phyloP scores from a whole-genome alignment of 2,113 vertebrate species.

The Leuciscus idus region DNA sequence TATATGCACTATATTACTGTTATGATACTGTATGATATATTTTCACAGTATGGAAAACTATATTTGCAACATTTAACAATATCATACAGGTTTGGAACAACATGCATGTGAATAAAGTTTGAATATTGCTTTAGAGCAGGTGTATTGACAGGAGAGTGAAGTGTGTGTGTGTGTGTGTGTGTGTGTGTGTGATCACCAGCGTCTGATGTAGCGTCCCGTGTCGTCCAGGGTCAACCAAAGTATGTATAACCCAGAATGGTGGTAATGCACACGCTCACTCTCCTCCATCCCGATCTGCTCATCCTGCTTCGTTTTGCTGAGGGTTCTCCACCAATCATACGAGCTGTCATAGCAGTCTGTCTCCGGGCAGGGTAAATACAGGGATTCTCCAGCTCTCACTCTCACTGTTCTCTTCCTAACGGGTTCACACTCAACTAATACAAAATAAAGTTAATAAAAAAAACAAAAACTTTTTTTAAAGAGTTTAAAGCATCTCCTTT shows the following conservation, averaged over 20 bases:
- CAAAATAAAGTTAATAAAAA: not conserved
- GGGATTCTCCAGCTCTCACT: conserved; percentile 27
- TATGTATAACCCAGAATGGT: conserved; percentile 28
- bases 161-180: too few relatives aligned
- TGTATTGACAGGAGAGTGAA: too few relatives aligned
- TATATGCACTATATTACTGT: not conserved
- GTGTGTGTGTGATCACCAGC: conserved; percentile 16
- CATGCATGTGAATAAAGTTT: not conserved
- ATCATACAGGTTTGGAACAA: too few relatives aligned
- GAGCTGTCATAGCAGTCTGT: not conserved
- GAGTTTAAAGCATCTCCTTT: not conserved
- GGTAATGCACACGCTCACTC: conserved; percentile 25
- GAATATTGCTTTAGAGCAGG: too few relatives aligned
- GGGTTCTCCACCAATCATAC: conserved; percentile 17
- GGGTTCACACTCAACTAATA: not conserved
- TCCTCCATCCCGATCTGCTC: conserved; percentile 21
- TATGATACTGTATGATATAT: not conserved
- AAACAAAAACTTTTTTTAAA: too few relatives aligned
- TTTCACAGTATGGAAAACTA: not conserved
- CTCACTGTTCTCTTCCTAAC: accelerated
- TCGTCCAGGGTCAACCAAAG: conserved; percentile 22
- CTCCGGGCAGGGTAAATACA: conserved; percentile 1
- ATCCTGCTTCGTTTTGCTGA: not conserved
- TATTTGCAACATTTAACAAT: not conserved
- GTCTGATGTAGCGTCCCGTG: conserved; percentile 41